Evolutionary conservation across 2,113 vertebrate species (phyloP), one percentile per base, ranked within the genome.

Genomic region (Xiphorhynchus elegans): DNA sequence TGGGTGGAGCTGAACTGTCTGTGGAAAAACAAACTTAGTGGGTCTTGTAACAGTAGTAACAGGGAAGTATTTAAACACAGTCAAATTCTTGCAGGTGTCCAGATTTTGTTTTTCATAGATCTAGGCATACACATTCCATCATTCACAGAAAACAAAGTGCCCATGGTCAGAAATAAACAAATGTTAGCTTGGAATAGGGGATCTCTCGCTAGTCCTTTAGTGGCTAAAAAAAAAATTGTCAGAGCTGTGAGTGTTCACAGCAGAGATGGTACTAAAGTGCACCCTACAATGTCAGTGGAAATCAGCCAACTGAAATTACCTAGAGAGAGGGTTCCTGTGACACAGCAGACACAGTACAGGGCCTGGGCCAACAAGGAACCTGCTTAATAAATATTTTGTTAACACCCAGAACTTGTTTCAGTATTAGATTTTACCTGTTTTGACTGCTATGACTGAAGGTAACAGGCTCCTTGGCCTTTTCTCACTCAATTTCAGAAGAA

Each of bases 1-100:
- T 97, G 74, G 98, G 92, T 63, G 99, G 96, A 40, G 97, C 97
- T 31, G 97, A 98, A 33, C 96, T 97, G 97, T 99, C 99, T 99
- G 96, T 56, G 93, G 58, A 85, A 95, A 91, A 85, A 95, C 63
- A 90, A 91, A 96, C 52, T 52, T 89, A 23, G 16, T 33, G 35
- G 47, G 94, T 87, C 81, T 49, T 52, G 1, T 18, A 77, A 55
- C 33, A 92, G 16, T 35, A 75, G 13, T 29, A 78, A 70, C 17
- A 93, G 68, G 68, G 13, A 78, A 42, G 7, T n/a, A 20, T 42
- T 58, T 55, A 42, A 56, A 37, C 13, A 25, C 8, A 74, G 26
- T 20, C 16, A 20, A 70, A 8, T 60, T 84, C 49, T 56, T 89
- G 44, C 21, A 80, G 33, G 13, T 75, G 39, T 18, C 63, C 18